Evolutionary conservation across 2,113 vertebrate genomes (phyloP).

Genomic region (Cyanocitta stelleri): DNA sequence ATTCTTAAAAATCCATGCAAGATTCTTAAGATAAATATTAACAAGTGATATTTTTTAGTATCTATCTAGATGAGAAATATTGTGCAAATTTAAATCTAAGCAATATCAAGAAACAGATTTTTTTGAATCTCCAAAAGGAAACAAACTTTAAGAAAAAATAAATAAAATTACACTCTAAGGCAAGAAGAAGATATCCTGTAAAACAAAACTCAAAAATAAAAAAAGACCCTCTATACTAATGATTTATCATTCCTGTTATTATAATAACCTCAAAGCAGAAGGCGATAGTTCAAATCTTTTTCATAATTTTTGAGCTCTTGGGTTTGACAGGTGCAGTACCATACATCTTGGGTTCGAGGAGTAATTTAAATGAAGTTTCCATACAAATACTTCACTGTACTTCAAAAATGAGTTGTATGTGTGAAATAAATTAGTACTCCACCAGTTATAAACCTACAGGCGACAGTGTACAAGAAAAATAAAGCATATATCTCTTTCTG

Average conservation of each 20-base stretch:
- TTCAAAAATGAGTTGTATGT: neutral
- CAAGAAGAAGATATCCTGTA: neutral
- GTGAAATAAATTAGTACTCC: constrained; percentile 1
- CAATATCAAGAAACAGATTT: neutral
- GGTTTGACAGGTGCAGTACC: neutral
- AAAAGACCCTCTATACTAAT: neutral
- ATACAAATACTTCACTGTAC: neutral
- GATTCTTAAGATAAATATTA: neutral
- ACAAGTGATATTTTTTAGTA: neutral
- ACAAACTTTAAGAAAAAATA: neutral
- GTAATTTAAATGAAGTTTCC: neutral
- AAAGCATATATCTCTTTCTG: neutral
- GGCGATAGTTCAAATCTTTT: neutral
- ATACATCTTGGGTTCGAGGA: neutral
- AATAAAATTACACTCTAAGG: neutral
- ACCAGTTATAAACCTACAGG: neutral
- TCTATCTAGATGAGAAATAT: neutral
- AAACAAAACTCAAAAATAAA: neutral
- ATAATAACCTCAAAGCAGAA: neutral
- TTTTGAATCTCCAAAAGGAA: neutral
- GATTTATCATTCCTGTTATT: neutral
- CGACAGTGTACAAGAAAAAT: neutral
- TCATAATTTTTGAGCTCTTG: neutral
- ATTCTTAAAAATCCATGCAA: neutral
- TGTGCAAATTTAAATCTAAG: neutral